Evolutionary conservation across 2,113 vertebrate species (phyloP).

Genomic region (Neodontobutis hainanensis): DNA sequence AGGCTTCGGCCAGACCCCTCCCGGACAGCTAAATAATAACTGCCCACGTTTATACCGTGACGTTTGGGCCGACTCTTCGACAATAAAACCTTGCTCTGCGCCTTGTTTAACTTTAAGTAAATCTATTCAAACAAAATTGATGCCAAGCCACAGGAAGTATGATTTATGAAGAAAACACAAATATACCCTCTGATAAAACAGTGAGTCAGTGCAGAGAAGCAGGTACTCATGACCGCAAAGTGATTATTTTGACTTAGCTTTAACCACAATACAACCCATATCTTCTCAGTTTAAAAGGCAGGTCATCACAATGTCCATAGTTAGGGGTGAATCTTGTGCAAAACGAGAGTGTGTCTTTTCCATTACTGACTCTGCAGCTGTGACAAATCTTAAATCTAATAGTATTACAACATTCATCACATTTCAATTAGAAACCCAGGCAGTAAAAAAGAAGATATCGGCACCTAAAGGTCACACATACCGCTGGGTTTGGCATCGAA

Average conservation of each 20-base stretch:
- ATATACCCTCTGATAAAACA: neutral
- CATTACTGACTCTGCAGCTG: slow-evolving; percentile 21
- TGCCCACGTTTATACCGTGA: slow-evolving; percentile 5
- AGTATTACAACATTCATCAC: slow-evolving; percentile 46
- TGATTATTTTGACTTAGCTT: neutral
- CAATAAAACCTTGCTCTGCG: slow-evolving; percentile 28
- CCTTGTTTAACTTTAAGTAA: slow-evolving; percentile 10
- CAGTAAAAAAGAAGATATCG: slow-evolving; percentile 24
- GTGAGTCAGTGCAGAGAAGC: neutral
- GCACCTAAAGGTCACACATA: slow-evolving; percentile 35
- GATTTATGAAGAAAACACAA: slow-evolving; percentile 26
- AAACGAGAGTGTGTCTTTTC: slow-evolving; percentile 26
- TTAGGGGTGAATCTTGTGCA: neutral
- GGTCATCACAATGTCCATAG: neutral
- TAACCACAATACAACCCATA: too few relatives aligned
- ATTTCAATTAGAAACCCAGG: slow-evolving; percentile 51
- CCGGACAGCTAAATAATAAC: slow-evolving; percentile 44
- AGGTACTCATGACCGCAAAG: neutral
- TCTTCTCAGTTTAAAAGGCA: neutral
- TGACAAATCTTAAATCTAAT: slow-evolving; percentile 45
- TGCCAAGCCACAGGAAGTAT: slow-evolving; percentile 21
- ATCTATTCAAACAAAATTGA: slow-evolving; percentile 21
- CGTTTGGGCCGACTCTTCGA: slow-evolving; percentile 22
- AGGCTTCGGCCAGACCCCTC: slow-evolving; percentile 25
- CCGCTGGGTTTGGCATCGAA: slow-evolving; percentile 12